phyloP scores from a whole-genome alignment of 1,140 invertebrate species.

The Drosophila kohkoa region DNA sequence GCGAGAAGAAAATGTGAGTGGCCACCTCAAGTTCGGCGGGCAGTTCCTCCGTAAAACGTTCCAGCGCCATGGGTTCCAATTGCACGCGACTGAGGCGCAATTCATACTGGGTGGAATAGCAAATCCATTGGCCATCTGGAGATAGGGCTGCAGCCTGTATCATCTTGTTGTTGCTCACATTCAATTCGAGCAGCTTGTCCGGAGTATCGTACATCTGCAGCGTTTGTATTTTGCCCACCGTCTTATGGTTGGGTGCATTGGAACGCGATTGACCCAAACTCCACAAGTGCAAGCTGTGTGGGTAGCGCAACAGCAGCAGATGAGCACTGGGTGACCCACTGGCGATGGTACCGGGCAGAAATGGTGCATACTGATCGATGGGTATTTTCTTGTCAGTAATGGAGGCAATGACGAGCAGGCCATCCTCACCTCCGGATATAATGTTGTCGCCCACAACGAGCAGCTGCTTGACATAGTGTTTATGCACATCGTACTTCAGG shows the following conservation, averaged over 20 bases:
- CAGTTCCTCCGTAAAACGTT: constrained; percentile 84
- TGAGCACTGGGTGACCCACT: constrained; percentile 86
- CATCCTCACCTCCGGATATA: constrained; percentile 92
- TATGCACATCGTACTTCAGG: constrained; percentile 91
- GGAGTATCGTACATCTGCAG: constrained; percentile 85
- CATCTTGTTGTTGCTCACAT: constrained; percentile 19
- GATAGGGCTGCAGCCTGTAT: constrained; percentile 87
- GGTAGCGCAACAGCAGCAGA: constrained; percentile 89
- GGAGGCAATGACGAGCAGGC: constrained; percentile 89
- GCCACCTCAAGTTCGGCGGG: constrained; percentile 84
- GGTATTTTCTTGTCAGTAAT: constrained; percentile 87
- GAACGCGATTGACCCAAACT: constrained; percentile 85
- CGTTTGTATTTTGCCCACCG: constrained; percentile 29
- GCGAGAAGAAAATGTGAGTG: constrained; percentile 85
- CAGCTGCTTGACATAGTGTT: constrained; percentile 92
- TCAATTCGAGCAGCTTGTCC: constrained; percentile 88
- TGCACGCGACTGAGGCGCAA: constrained; percentile 87
- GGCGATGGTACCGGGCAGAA: constrained; percentile 88
- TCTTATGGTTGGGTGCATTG: not conserved
- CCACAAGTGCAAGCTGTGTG: constrained; percentile 89
- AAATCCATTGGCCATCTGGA: constrained; percentile 88
- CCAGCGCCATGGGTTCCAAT: constrained; percentile 83
- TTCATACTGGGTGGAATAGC: constrained; percentile 89
- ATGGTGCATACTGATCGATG: constrained; percentile 89
- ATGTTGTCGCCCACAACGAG: constrained; percentile 88